These are phyloP conservation scores for Phodopus roborovskii DNA, from an alignment of 2,113 vertebrate species.

Conservation along the genomic window DNA sequence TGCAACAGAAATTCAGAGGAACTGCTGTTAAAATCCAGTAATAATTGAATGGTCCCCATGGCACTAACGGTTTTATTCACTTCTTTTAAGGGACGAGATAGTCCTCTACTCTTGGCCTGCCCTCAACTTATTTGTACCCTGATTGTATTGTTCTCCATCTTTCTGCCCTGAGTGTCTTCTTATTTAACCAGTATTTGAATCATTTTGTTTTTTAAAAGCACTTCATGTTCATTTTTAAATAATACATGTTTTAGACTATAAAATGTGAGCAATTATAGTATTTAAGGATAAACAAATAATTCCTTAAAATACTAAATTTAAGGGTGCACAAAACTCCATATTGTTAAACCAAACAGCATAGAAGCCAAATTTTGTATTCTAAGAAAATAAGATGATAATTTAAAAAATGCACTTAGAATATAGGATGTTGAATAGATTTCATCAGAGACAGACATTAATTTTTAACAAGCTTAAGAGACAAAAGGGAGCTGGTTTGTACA, in stretches of 20 bases:
- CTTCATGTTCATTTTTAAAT: not conserved
- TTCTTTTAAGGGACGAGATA: not conserved
- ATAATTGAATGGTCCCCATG: not conserved
- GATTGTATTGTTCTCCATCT: not conserved
- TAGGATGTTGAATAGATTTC: not conserved
- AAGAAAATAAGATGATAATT: not conserved
- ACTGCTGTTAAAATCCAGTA: not conserved
- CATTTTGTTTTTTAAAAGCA: not conserved
- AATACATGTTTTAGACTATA: not conserved
- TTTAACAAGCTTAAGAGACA: not conserved
- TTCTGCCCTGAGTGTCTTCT: not conserved
- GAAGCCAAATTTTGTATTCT: not conserved
- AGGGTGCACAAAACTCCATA: not conserved
- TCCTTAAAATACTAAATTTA: slow-evolving; percentile 5
- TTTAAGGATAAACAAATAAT: not conserved
- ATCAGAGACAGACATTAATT: not conserved
- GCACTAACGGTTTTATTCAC: not conserved
- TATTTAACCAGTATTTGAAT: slow-evolving; percentile 4
- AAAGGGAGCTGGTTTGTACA: not conserved
- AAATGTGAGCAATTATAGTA: not conserved
- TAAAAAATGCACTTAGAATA: not conserved
- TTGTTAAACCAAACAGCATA: not conserved
- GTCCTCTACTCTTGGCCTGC: not conserved
- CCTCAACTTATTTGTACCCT: not conserved
- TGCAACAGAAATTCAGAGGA: not conserved